Base-by-base conservation (phyloP, 2,888 invertebrate species). In the Atrina japonica region DNA sequence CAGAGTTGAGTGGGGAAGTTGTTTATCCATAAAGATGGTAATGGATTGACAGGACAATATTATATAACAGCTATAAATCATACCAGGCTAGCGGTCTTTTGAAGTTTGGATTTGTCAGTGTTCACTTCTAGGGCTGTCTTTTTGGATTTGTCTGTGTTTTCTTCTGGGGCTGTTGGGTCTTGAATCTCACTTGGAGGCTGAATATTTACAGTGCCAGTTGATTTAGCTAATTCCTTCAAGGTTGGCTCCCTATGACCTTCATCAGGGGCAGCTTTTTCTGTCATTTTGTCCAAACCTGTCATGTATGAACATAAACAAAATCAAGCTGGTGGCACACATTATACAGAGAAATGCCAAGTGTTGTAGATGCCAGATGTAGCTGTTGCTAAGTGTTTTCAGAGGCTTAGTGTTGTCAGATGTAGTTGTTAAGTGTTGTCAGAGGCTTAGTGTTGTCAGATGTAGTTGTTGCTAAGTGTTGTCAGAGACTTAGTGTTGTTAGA, bases 221-320 rank as follows among this genome's bases (percentile, higher is more conserved):
- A 74, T 47, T 79, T 82, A 6, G 86, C 88, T 21, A 87, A 75
- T 56, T 87, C 87, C 68, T 86, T 82, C 70, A 84, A 71, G 6
- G 85, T 78, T 27, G 83, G 81, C 27, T 83, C 82, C 7, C 79
- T 80, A 76, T 85, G 87, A 1, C 74, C 82, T 25, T 86, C 96
- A 92, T 97, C 97, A 0, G 98, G 97, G 0, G 96, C 96, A 88
- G 97, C 96, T 69, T 95, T 94, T 90, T 98, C 98, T 3, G 99
- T 99, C 96, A 98, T 98, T 80, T 95, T 95, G 63, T 94, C 95
- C 78, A 97, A 95, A 21, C 94, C 95, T 94, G 69, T 9, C 68
- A n/a, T n/a, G n/a, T n/a, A n/a, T n/a, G n/a, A n/a, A n/a, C n/a
- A n/a, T n/a, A n/a, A n/a, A n/a, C n/a, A n/a, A n/a, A n/a, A n/a